Conservation (phyloP, 2,113 vertebrate species). For the Balaeniceps rex region DNA sequence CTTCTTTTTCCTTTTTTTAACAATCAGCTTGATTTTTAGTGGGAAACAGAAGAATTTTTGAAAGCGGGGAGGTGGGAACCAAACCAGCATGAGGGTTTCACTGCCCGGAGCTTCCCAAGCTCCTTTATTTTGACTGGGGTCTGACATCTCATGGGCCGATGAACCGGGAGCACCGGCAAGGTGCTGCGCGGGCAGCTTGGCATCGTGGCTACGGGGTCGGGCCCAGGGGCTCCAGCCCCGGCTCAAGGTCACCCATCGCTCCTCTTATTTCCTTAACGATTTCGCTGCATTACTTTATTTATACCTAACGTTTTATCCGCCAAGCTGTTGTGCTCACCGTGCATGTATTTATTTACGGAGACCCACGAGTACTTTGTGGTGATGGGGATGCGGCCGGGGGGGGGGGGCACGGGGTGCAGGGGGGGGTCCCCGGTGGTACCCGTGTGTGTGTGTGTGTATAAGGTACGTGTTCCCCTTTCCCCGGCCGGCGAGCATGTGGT, state of each 20-base stretch:
- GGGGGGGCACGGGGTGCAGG: neutral
- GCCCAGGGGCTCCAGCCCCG: neutral
- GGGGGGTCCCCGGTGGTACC: neutral
- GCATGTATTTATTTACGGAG: fast-evolving
- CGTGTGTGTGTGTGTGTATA: neutral
- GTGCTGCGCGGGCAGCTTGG: fast-evolving
- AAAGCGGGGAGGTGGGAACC: neutral
- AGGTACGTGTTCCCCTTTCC: neutral
- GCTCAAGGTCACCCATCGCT: neutral
- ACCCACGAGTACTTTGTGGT: fast-evolving
- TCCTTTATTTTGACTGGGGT: neutral
- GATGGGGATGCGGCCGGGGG: fast-evolving
- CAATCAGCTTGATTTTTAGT: neutral
- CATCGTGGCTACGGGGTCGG: fast-evolving
- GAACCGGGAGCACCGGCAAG: neutral
- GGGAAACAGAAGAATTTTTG: neutral
- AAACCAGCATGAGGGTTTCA: neutral
- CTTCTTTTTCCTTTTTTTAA: neutral
- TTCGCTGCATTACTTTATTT: neutral
- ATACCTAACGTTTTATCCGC: fast-evolving
- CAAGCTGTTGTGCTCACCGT: fast-evolving
- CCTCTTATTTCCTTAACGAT: neutral
- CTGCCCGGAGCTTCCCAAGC: neutral
- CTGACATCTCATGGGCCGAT: neutral
- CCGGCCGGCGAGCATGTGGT: slow-evolving; percentile 22